Conservation (phyloP, 2,888 invertebrate species). For the Apamea sordens region DNA sequence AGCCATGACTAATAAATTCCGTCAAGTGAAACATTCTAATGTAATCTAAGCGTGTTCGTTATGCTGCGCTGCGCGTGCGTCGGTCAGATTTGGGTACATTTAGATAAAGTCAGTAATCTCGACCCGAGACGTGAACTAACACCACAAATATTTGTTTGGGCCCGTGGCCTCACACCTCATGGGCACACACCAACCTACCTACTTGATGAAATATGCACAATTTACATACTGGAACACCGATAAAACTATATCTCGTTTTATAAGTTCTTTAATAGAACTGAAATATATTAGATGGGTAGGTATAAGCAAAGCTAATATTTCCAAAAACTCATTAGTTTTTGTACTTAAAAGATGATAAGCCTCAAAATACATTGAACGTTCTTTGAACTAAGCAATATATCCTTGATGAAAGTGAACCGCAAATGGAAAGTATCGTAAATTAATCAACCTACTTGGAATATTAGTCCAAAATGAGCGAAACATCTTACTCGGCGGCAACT, state of each 20-base stretch:
- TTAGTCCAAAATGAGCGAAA: slow-evolving; percentile 59
- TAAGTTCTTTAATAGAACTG: slow-evolving; percentile 2
- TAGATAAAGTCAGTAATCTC: slow-evolving; percentile 85
- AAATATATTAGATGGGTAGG: background rate
- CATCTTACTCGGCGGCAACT: slow-evolving; percentile 64
- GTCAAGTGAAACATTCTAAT: slow-evolving; percentile 55
- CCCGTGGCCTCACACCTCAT: slow-evolving; percentile 75
- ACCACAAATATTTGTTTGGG: slow-evolving; percentile 84
- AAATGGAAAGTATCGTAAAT: slow-evolving; percentile 52
- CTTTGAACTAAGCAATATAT: slow-evolving; percentile 29
- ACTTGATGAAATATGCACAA: slow-evolving; percentile 63
- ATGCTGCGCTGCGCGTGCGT: slow-evolving; percentile 64
- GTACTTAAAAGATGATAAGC: slow-evolving; percentile 6
- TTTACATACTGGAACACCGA: slow-evolving; percentile 48
- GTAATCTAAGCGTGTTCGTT: slow-evolving; percentile 61
- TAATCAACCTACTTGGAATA: slow-evolving; percentile 60
- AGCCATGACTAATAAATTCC: slow-evolving; percentile 41
- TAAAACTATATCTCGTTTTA: slow-evolving; percentile 48
- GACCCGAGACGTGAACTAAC: slow-evolving; percentile 77
- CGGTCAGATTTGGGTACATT: slow-evolving; percentile 81
- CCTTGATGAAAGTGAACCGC: slow-evolving; percentile 46
- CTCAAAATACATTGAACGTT: slow-evolving; percentile 21
- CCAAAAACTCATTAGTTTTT: slow-evolving; percentile 8
- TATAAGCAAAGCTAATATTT: background rate
- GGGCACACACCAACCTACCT: slow-evolving; percentile 54